Percentiles rank a stretch among this genome's conserved stretches.
These are phyloP conservation scores for Meriones psammophilus DNA, from an alignment of 2,797 vertebrate genomes.

Conservation along the genomic window DNA sequence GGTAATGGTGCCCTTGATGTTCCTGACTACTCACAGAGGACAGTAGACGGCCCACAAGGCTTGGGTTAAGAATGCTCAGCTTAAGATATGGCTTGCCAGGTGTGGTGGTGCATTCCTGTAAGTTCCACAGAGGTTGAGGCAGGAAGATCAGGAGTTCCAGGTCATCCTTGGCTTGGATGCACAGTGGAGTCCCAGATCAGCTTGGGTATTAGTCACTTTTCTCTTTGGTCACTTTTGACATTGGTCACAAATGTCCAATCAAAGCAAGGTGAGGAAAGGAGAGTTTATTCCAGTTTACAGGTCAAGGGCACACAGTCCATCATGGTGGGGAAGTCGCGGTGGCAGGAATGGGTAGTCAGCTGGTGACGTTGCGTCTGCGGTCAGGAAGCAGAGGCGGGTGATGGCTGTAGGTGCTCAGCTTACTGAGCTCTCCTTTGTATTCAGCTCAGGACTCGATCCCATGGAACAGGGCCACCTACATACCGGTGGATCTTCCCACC, in stretches of 20 bases:
- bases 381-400: not conserved
- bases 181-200: not conserved
- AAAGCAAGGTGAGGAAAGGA: not conserved
- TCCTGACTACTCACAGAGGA: not conserved
- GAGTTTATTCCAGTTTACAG: not conserved
- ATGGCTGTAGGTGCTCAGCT: not conserved
- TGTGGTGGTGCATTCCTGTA: not conserved
- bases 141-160: not conserved
- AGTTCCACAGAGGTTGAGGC: not conserved
- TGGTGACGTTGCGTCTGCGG: not conserved
- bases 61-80: not conserved
- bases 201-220: not conserved
- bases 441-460: not conserved
- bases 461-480: rapidly evolving
- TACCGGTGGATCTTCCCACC: not conserved
- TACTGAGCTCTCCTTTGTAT: not conserved
- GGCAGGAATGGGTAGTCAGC: not conserved
- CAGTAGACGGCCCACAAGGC: not conserved
- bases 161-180: not conserved
- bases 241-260: too few relatives aligned
- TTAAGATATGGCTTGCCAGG: not conserved
- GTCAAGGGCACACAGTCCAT: not conserved
- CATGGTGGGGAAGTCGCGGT: not conserved
- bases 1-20: not conserved
- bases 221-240: not conserved